Percentiles rank a stretch among this genome's conserved stretches.
Conservation (phyloP, 2,888 invertebrate species). For the Drosophila niveifrons region DNA sequence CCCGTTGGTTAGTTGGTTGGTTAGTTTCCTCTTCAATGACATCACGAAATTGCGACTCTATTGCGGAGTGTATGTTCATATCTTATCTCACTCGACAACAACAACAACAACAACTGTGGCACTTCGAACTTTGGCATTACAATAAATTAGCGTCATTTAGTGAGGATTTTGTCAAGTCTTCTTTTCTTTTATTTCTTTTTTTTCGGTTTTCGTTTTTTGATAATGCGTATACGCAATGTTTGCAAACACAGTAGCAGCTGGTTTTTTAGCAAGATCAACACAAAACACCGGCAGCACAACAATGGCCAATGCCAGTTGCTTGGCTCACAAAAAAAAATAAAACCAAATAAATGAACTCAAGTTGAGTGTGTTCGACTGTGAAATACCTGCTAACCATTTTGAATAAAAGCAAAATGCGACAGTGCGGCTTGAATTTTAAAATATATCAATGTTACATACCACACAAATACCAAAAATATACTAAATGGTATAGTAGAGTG, state of each 20-base stretch:
- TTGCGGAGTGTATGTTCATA: not conserved
- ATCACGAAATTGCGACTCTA: constrained; percentile 7
- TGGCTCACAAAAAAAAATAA: constrained; percentile 31
- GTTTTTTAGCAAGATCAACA: constrained; percentile 21
- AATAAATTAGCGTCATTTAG: constrained; percentile 40
- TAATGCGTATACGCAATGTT: constrained; percentile 56
- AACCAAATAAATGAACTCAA: too few species aligned
- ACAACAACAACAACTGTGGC: not conserved
- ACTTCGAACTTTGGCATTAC: constrained; percentile 38
- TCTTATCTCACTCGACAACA: not conserved
- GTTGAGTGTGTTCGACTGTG: too few species aligned
- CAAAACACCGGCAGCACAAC: constrained; percentile 6
- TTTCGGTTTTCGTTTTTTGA: not conserved
- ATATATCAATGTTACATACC: too few species aligned
- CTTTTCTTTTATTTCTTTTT: not conserved
- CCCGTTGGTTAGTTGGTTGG: too few species aligned
- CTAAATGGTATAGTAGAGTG: too few species aligned
- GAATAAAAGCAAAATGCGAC: too few species aligned
- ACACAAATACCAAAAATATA: too few species aligned
- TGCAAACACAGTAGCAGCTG: constrained; percentile 28
- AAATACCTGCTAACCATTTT: too few species aligned
- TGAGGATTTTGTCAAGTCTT: not conserved
- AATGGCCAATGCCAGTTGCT: constrained; percentile 29
- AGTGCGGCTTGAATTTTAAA: too few species aligned
- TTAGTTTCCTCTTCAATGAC: constrained; percentile 4